Evolutionary conservation across 2,888 invertebrate species (phyloP), one percentile per base, ranked within the genome.

Genomic region (Drosophila acutilabella): DNA sequence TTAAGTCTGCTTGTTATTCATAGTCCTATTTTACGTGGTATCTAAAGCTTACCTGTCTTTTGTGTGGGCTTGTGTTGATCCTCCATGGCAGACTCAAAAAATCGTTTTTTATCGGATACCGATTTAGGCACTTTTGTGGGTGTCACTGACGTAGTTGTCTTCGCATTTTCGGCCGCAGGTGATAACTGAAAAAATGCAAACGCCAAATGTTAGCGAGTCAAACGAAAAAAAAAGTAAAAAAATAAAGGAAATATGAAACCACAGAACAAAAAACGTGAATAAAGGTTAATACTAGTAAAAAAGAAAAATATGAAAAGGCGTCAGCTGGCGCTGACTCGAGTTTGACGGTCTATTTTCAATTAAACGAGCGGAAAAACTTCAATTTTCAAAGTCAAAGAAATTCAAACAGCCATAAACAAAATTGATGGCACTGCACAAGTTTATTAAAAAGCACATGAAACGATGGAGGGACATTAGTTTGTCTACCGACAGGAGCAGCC

Each of bases 41-140:
- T 41, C 30, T 11, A 7, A 5, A 38, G 82, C 83, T 92, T 92
- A 97, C 97, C 97, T 94, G 96, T 95, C 93, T 97, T 97, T 54
- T 96, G 95, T 84, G 96, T 95, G 74, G 97, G 96, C 93, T 97
- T 96, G 84, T 96, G 95, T 92, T 96, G 96, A 92, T 97, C 97
- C 93, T 98, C 97, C 95, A 98, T 98, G 72, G 98, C 98, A 91
- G 96, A 96, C 93, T 99, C 98, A 93, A 99, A 99, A 93, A 98
- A 97, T 91, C 96, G 96, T 93, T 97, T 97, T 93, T 97, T 97
- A 93, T 98, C 97, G 92, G 97, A 97, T 90, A 98, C 98, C 71
- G 97, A 95, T 94, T 97, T 97, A 90, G 95, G 95, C 90, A 95
- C 94, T 93, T 94, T 94, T 89, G 94, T 95, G 91, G 95, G 95